Conservation (phyloP, 2,888 invertebrate genomes). For the Drosophila longiperda region DNA sequence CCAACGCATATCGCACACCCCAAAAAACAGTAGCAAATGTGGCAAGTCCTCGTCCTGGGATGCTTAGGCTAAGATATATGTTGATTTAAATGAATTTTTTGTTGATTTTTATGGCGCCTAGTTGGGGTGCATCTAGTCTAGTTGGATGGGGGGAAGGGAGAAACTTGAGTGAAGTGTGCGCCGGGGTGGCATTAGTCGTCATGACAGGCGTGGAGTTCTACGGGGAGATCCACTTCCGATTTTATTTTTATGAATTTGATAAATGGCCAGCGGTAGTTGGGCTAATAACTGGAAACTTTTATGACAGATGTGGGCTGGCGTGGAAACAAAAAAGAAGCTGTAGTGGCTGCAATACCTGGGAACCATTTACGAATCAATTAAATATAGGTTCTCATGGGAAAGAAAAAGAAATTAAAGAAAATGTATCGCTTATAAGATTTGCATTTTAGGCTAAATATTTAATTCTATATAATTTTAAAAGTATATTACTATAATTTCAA, state of each 20-base stretch:
- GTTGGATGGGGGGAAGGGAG: slow-evolving; percentile 11
- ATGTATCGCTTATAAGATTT: neutral
- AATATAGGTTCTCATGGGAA: slow-evolving; percentile 32
- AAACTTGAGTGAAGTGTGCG: slow-evolving; percentile 61
- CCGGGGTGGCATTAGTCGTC: slow-evolving; percentile 60
- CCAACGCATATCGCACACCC: slow-evolving; percentile 11
- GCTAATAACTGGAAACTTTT: slow-evolving; percentile 66
- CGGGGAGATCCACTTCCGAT: slow-evolving; percentile 17
- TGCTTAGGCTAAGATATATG: slow-evolving; percentile 68
- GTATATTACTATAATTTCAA: neutral
- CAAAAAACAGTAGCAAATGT: slow-evolving; percentile 72
- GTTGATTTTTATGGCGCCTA: slow-evolving; percentile 78
- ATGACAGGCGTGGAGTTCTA: slow-evolving; percentile 45
- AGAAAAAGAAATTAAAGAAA: no score
- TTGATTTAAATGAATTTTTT: slow-evolving; percentile 78
- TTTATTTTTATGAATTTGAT: slow-evolving; percentile 76
- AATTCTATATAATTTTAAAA: neutral
- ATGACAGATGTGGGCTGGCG: slow-evolving; percentile 47
- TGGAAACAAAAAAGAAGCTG: slow-evolving; percentile 9
- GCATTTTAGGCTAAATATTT: neutral
- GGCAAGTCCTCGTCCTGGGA: slow-evolving; percentile 21
- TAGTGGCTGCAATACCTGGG: slow-evolving; percentile 32
- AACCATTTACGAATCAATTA: slow-evolving; percentile 35
- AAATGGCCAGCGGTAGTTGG: slow-evolving; percentile 64
- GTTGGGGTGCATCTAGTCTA: slow-evolving; percentile 23